Percentiles rank a stretch among this genome's conserved stretches.
Evolutionary conservation across 2,888 invertebrate species (phyloP).

Genomic region (Hipparchia sbordonii): DNA sequence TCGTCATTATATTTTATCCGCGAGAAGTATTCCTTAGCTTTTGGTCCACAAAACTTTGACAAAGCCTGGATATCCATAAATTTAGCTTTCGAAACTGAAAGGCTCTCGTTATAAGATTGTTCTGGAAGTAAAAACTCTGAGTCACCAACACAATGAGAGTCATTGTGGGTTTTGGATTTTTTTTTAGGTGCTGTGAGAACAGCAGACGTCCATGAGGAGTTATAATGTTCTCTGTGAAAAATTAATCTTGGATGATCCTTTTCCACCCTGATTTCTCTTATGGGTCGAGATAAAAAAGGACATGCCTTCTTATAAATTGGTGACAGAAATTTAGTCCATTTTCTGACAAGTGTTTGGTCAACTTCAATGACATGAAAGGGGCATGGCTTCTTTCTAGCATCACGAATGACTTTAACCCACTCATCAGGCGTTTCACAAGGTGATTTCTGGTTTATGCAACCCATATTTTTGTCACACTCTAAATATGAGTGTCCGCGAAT

Average conservation of each 20-base stretch:
- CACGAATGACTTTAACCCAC: background rate
- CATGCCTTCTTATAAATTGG: background rate
- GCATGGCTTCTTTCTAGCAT: background rate
- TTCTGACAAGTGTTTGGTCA: background rate
- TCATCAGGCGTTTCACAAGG: background rate
- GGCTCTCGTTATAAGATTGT: background rate
- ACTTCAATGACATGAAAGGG: background rate
- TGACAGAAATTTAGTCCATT: background rate
- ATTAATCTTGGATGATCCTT: slow-evolving; percentile 41
- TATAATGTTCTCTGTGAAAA: slow-evolving; percentile 37
- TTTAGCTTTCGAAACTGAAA: background rate
- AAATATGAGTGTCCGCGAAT: background rate
- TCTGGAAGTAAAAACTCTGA: too few species aligned
- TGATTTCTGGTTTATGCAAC: background rate
- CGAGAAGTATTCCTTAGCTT: background rate
- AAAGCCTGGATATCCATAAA: background rate
- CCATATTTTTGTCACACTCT: background rate
- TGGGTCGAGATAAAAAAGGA: slow-evolving; percentile 42
- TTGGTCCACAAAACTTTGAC: background rate
- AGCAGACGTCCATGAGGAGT: background rate
- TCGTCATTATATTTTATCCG: background rate
- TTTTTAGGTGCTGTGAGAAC: background rate
- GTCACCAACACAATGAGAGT: background rate
- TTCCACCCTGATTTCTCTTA: slow-evolving; percentile 42
- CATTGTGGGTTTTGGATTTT: background rate